Base-by-base conservation (phyloP, 1,140 invertebrate species). In the Meteorus sp. region DNA sequence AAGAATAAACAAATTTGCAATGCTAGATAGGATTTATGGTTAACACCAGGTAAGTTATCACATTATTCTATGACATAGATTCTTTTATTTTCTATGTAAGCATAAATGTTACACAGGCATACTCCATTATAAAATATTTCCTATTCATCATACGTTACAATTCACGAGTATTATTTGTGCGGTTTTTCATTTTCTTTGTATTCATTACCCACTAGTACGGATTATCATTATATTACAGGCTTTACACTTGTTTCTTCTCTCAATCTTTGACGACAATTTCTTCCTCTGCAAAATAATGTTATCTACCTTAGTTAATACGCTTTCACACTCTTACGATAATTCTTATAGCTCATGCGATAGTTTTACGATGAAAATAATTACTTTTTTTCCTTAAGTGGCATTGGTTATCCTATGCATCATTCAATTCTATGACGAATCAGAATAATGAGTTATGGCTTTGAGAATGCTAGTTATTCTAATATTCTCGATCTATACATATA, bases 111-210 rank as follows among this genome's bases (percentile, higher is more conserved):
- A 72, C 68, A 78, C 61, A 63, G 69, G 71, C 65, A 69, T 65
- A 71, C 73, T 76, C 67, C 69, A 66, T 76, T 75, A 73, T 68
- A 76, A 77, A 77, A 73, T 76, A 75, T 73, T 60, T 44, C 29
- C 27, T 43, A 27, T 48, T 25, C 13, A 43, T 41, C 22, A 29
- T 37, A 6, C 13, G 27, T 47, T 56, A 29, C n/a, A n/a, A n/a
- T n/a, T n/a, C n/a, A n/a, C n/a, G n/a, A n/a, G n/a, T n/a, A n/a
- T n/a, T n/a, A n/a, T n/a, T n/a, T n/a, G n/a, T n/a, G n/a, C n/a
- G n/a, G n/a, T n/a, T n/a, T n/a, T n/a, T n/a, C n/a, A n/a, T n/a
- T n/a, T n/a, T n/a, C 15, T 37, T 29, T 37, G 20, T 39, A 53
- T 39, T 25, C n/a, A 25, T 29, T 25, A 43, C 22, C 44, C 22